phyloP scores from a whole-genome alignment of 2,113 vertebrate genomes.

The Peromyscus polionotus region DNA sequence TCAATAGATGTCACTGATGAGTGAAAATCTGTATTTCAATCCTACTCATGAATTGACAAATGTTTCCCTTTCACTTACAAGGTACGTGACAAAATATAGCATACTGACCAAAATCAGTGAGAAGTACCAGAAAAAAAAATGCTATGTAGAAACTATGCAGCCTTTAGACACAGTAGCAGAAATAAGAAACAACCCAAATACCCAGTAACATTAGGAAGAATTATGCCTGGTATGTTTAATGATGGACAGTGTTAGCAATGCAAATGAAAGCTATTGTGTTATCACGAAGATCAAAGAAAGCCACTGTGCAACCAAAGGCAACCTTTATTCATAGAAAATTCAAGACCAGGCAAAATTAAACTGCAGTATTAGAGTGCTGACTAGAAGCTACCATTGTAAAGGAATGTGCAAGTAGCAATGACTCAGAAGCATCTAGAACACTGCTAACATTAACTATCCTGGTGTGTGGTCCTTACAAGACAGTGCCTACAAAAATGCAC shows the following conservation, averaged over 20 bases:
- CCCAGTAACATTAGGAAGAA: neutral
- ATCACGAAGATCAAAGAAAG: slow-evolving; percentile 26
- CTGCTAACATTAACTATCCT: neutral
- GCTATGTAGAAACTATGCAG: neutral
- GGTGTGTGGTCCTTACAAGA: neutral
- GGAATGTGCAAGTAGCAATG: neutral
- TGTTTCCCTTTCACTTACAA: neutral
- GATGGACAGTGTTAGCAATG: neutral
- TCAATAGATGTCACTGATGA: neutral
- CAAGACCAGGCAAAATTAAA: slow-evolving; percentile 16
- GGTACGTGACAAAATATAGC: neutral
- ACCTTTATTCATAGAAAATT: neutral
- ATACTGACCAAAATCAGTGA: neutral
- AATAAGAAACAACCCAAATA: neutral
- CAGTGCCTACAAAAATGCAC: neutral
- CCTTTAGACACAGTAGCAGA: neutral
- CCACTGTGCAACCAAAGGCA: neutral
- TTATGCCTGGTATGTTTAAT: neutral
- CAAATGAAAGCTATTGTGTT: neutral
- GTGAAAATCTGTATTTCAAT: slow-evolving; percentile 29
- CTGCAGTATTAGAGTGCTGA: neutral
- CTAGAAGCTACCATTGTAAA: neutral
- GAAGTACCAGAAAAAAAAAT: neutral
- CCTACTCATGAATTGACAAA: slow-evolving; percentile 24
- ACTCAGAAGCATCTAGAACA: neutral